Evolutionary conservation across 2,888 invertebrate genomes (phyloP).

Genomic region (Argyra leucocephala): DNA sequence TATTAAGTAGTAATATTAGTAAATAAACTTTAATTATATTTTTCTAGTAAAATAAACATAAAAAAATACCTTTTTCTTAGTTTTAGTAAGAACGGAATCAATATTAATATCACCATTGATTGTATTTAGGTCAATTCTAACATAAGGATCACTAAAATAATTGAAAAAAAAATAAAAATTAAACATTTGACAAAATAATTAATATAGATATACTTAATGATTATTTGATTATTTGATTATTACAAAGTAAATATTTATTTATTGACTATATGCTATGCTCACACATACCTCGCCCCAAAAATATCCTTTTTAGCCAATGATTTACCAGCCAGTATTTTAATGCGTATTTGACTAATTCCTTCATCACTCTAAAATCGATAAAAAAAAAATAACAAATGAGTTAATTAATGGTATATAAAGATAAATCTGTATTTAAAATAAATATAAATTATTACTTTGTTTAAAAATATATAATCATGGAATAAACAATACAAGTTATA

Average conservation of each 20-base stretch:
- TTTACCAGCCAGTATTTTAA: conserved; percentile 77
- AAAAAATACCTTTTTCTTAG: conserved; percentile 86
- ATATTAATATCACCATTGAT: conserved; percentile 77
- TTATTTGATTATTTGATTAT: conserved; percentile 9
- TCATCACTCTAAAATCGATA: conserved; percentile 58
- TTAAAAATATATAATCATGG: too few relatives aligned
- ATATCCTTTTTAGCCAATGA: conserved; percentile 97
- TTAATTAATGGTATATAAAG: too few relatives aligned
- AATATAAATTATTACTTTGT: too few relatives aligned
- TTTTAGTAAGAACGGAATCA: conserved; percentile 89
- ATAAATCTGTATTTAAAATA: too few relatives aligned
- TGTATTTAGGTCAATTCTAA: conserved; percentile 80
- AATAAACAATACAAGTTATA: too few relatives aligned
- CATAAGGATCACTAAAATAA: conserved; percentile 84
- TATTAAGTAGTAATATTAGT: conserved; percentile 14
- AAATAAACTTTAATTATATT: neutral
- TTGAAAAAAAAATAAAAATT: conserved; percentile 17
- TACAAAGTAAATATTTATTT: conserved; percentile 4
- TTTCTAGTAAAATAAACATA: too few relatives aligned
- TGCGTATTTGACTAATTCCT: conserved; percentile 69
- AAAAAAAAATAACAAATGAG: conserved; percentile 13
- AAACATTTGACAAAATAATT: neutral
- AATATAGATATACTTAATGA: conserved; percentile 11
- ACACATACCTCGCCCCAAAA: conserved; percentile 94
- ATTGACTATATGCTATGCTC: too few relatives aligned